Base-by-base conservation (phyloP, 1,140 invertebrate genomes). In the Armadillidium nasatum region DNA sequence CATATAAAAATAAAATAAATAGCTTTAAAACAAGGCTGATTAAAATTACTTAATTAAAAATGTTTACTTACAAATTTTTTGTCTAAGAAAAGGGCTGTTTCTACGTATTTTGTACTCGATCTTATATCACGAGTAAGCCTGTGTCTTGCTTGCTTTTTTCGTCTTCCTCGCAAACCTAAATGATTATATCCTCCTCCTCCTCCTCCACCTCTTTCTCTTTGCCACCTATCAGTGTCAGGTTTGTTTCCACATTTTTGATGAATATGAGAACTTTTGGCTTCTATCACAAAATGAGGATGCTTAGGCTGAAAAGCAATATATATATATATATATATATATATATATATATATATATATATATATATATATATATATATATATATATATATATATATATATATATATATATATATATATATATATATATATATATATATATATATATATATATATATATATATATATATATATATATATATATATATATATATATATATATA, bases 21-120 rank as follows among this genome's bases (percentile, higher is more conserved):
- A n/a, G n/a, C n/a, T n/a, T n/a, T n/a, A n/a, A 50, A 50, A 10
- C 46, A 50, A 50, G 46, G 46, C 15, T 15, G 46, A 15, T 50
- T 50, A 50, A 23, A 69, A 50, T 10, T n/a, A n/a, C n/a, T n/a
- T n/a, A 66, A 74, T 33, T n/a, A 71, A 6, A 23, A 75, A 43
- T 0, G n/a, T 69, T 71, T 44, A 80, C 79, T 80, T 60, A 80
- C 79, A 71, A 80, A 80, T 76, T 77, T 77, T 44, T 78, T 78
- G 21, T 80, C 79, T 73, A 78, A 73, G 76, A 80, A 80, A 45
- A 80, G 79, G 0, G 79, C 79, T 10, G 79, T 80, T 67, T 80
- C 79, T 23, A 80, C 77, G 68, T 74, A 80, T 76, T 80, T 80
- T 60, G 74, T 77, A 45, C 73, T 77, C 44, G 76, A 69, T 0